Base-by-base conservation (phyloP, 2,113 vertebrate species). In the Pachycephala philippinensis region DNA sequence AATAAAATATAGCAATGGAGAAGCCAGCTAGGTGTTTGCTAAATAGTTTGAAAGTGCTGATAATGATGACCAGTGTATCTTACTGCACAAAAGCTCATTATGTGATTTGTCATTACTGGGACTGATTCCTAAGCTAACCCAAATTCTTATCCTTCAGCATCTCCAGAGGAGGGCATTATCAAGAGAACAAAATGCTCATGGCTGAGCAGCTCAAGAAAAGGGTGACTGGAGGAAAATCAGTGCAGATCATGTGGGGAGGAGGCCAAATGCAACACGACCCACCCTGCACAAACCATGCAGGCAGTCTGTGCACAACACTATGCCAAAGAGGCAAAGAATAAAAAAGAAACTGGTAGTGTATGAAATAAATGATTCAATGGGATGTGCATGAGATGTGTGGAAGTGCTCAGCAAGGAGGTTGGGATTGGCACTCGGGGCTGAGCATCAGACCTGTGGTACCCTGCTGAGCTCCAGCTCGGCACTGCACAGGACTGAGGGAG, bases 171-270 rank as follows among this genome's bases (percentile, higher is more conserved):
- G 16, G 4, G 6, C 52, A 57, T 40, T 26, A 30, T 26, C 59
- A 35, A 31, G 26, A 86, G 45, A 57, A 72, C 15, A 44, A 71
- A 80, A 50, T 3, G 12, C 8, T 71, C 12, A 8, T 20, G 47
- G 7, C 35, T 71, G 31, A 54, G 64, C 9, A 80, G 57, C 39
- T 68, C 44, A 20, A 53, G 59, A 4, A 44, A 17, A 76, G 35
- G 19, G 52, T 14, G 52, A 30, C 21, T 15, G 24, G 42, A 64
- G 49, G 39, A 77, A 61, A 39, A 31, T 20, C 42, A 56, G 52
- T 0, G 0, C 31, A 33, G 39, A 23, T 9, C 35, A 12, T 0
- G 4, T 4, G 3, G 15, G 27, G 10, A 84, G 37, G 28, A 75
- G 26, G 42, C 44, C 84, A 70, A 78, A 53, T 2, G 15, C 57